A percentile compares a stretch with the other conserved stretches of the same genome.
These are phyloP conservation scores for Colius striatus DNA, from an alignment of 2,113 vertebrate genomes.

Conservation along the genomic window DNA sequence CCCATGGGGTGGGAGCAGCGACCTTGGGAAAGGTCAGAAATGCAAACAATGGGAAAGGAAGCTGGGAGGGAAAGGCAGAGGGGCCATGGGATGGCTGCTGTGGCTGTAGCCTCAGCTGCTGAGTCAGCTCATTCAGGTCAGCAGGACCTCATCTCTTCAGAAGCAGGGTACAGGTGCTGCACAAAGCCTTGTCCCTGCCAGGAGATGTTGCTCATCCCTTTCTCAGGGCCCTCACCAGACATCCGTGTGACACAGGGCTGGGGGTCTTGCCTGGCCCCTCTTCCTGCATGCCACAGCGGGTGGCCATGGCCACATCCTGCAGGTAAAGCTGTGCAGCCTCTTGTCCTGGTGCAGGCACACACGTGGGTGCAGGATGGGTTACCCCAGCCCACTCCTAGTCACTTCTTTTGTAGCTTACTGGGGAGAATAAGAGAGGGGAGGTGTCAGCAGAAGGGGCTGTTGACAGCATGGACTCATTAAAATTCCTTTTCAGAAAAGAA, in stretches of 20 bases:
- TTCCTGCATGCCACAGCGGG: too few species aligned
- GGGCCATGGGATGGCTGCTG: rapidly evolving
- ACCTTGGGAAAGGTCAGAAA: not conserved
- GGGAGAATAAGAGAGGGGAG: not conserved
- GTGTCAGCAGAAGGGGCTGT: rapidly evolving
- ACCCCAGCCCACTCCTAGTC: not conserved
- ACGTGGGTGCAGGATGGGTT: rapidly evolving
- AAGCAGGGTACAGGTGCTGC: not conserved
- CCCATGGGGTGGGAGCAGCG: not conserved
- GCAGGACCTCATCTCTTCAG: not conserved
- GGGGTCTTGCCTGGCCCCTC: rapidly evolving
- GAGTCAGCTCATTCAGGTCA: constrained; percentile 12
- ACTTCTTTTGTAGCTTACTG: not conserved
- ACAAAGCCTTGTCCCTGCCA: not conserved
- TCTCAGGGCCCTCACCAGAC: not conserved
- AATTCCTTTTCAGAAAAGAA: not conserved
- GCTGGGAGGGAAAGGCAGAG: not conserved
- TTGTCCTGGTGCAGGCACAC: rapidly evolving
- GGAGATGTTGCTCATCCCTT: rapidly evolving
- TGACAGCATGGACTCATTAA: not conserved
- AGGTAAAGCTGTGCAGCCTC: not conserved
- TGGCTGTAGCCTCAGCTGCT: not conserved
- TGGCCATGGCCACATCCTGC: not conserved
- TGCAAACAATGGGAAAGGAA: constrained; percentile 49
- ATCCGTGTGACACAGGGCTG: rapidly evolving